Base-by-base conservation (phyloP, 1,140 invertebrate genomes). In the Reticulitermes speratus region DNA sequence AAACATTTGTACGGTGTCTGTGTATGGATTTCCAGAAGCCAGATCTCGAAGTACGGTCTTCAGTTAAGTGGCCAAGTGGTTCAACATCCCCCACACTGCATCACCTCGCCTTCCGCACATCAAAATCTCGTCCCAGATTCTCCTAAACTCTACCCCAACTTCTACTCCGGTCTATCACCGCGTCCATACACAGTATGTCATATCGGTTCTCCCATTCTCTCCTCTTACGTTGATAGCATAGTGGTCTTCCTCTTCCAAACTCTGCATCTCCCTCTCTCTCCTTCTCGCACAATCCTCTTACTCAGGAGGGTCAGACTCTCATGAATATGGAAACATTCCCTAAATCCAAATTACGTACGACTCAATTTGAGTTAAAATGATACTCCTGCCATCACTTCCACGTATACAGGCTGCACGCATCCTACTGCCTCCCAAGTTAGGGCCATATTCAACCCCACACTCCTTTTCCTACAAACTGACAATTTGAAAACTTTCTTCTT, bases 321-420 rank as follows among this genome's bases (percentile, higher is more conserved):
- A 75, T 75, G 65, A 75, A 75, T 75, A 75, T 75, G 65, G 25
- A 75, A n/a, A n/a, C 65, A 14, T 75, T 75, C n/a, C 9, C 25
- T 75, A 75, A 75, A n/a, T 75, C 65, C 7, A 75, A 75, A 75
- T 75, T 75, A 75, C 65, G 65, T 30, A 75, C 25, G 65, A 75
- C 65, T 75, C 65, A 75, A 75, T 75, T 75, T 75, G 65, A 75
- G 65, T 75, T 75, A 75, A 75, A 75, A 75, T 75, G 65, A 75
- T 75, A 75, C 65, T 12, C 59, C 59, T 25, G 59, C 59, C 59
- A 19, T 59, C 55, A 59, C 55, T 59, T 59, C 55, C 19, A 21
- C 25, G 59, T 65, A 65, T 23, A 65, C 25, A 19, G 59, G 19
- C 21, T 5, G 19, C 19, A 65, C 59, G 59, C 19, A 65, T 25